phyloP scores from a whole-genome alignment of 1,140 invertebrate species.

The Bilobella aurantiaca region DNA sequence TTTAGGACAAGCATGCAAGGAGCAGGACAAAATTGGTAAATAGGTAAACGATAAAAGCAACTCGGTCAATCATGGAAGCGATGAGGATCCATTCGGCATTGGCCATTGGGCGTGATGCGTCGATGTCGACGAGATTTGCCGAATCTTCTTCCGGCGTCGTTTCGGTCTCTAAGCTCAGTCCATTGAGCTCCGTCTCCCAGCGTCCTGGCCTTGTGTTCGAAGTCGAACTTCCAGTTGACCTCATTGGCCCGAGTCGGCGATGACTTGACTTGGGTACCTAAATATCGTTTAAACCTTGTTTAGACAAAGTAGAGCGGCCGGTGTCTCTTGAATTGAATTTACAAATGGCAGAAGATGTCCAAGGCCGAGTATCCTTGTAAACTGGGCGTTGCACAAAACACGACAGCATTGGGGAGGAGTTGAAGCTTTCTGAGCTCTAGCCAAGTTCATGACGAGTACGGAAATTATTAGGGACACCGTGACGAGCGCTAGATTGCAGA shows the following conservation, averaged over 20 bases:
- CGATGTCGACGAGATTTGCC: slow-evolving; percentile 14
- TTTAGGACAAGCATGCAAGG: slow-evolving; percentile 20
- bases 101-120: slow-evolving; percentile 16
- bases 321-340: slow-evolving; percentile 13
- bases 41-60: slow-evolving; percentile 25
- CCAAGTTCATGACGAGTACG: slow-evolving; percentile 50
- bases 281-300: too few relatives aligned
- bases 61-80: slow-evolving; percentile 30
- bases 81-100: slow-evolving; percentile 33
- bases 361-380: slow-evolving; percentile 44
- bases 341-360: slow-evolving; percentile 31
- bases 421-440: slow-evolving; percentile 42
- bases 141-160: too few relatives aligned
- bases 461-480: slow-evolving; percentile 53
- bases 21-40: slow-evolving; percentile 26
- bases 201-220: background rate
- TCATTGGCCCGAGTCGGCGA: background rate
- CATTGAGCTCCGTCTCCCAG: background rate
- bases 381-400: slow-evolving; percentile 44
- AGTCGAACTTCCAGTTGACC: background rate
- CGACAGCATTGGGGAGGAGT: slow-evolving; percentile 49
- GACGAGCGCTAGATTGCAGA: slow-evolving; percentile 48
- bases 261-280: too few relatives aligned
- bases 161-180: too few relatives aligned
- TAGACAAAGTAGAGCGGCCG: too few relatives aligned